A percentile compares a stretch with the other conserved stretches of the same genome.
phyloP scores from a whole-genome alignment of 2,797 vertebrate genomes.

The Eulemur albifrons region DNA sequence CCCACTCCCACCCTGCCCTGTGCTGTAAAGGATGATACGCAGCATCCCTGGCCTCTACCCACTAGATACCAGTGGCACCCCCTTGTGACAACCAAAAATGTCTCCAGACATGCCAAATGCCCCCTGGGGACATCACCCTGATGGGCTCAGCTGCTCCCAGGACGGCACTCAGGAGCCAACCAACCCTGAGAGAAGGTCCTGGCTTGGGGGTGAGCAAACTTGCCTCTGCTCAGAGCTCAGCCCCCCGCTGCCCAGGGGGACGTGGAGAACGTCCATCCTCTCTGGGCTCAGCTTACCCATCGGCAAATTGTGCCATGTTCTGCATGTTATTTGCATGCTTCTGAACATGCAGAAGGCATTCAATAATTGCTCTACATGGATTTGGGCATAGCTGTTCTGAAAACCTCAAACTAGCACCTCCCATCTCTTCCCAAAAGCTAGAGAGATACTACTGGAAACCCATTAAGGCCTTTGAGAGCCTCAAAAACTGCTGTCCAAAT shows the following conservation, averaged over 20 bases:
- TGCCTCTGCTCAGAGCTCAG: background rate
- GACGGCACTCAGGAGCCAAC: background rate
- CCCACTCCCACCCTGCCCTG: too few species aligned
- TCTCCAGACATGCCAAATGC: background rate
- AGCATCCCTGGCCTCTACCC: background rate
- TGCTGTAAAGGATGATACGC: too few species aligned
- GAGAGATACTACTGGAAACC: background rate
- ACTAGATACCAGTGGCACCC: background rate
- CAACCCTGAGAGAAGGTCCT: background rate
- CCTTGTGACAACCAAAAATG: background rate
- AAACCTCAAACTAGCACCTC: background rate
- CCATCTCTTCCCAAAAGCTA: background rate
- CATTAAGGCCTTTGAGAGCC: background rate
- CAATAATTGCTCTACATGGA: background rate
- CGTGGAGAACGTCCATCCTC: background rate
- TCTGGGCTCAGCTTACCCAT: background rate
- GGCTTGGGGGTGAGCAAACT: background rate
- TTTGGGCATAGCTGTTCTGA: background rate
- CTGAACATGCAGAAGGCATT: background rate
- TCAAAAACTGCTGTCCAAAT: background rate
- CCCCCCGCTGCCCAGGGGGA: background rate
- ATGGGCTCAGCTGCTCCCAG: background rate
- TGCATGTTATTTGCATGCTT: background rate
- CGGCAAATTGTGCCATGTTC: background rate
- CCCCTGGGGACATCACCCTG: background rate